Conservation (phyloP, 2,888 invertebrate genomes). For the Drosophila peninsularis region DNA sequence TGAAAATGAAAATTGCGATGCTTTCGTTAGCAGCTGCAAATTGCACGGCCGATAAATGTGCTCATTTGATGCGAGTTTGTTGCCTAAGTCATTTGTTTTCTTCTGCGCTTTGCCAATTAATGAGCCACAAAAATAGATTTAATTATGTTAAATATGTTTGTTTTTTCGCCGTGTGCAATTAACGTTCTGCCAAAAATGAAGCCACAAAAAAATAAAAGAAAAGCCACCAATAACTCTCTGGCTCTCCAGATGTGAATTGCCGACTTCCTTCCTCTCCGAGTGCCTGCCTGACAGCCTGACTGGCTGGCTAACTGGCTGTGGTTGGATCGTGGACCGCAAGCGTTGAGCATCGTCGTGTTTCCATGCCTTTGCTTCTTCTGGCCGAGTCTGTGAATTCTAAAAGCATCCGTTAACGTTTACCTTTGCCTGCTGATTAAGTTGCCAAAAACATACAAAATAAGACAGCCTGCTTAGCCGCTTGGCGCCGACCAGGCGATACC, state of each 20-base stretch:
- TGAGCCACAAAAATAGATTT: constrained; percentile 55
- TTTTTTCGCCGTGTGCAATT: constrained; percentile 25
- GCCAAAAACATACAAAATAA: constrained; percentile 64
- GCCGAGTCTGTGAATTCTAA: constrained; percentile 66
- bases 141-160: constrained; percentile 49
- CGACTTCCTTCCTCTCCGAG: constrained; percentile 1
- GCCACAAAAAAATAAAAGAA: constrained; percentile 24
- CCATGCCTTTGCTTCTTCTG: constrained; percentile 27
- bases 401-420: constrained; percentile 72
- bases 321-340: constrained; percentile 47
- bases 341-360: constrained; percentile 38
- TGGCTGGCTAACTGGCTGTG: constrained; percentile 23
- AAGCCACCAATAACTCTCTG: constrained; percentile 49
- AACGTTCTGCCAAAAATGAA: constrained; percentile 23
- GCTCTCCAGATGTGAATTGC: constrained; percentile 56
- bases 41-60: constrained; percentile 31
- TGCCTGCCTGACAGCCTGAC: constrained; percentile 18
- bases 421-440: constrained; percentile 71
- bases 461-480: background rate
- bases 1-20: constrained; percentile 63
- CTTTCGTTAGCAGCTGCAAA: constrained; percentile 69
- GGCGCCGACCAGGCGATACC: constrained; percentile 9
- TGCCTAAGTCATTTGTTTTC: constrained; percentile 64
- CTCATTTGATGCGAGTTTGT: constrained; percentile 46
- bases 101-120: constrained; percentile 32